These are phyloP conservation scores for Bos javanicus DNA, from an alignment of 2,113 vertebrate genomes.

Conservation along the genomic window DNA sequence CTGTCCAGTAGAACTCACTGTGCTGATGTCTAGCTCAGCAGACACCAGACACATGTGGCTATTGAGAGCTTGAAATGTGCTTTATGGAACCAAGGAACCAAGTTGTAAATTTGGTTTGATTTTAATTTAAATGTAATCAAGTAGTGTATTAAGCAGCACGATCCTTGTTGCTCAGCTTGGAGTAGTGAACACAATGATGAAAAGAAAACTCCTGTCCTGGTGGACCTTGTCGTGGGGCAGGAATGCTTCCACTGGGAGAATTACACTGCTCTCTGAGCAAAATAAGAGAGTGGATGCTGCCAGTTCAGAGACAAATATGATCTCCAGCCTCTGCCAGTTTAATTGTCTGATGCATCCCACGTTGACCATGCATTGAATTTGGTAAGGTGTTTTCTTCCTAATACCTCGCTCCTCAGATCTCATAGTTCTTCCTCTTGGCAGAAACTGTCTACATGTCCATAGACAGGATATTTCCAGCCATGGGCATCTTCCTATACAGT, in stretches of 20 bases:
- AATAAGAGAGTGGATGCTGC: neutral
- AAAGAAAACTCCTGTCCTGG: neutral
- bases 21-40: too few relatives aligned
- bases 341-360: neutral
- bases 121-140: neutral
- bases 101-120: neutral
- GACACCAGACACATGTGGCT: neutral
- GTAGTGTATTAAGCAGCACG: neutral
- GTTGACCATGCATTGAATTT: neutral
- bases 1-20: too few relatives aligned
- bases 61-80: neutral
- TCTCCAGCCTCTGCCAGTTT: neutral
- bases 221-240: neutral
- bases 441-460: neutral
- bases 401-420: neutral
- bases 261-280: neutral
- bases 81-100: neutral
- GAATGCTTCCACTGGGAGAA: neutral
- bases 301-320: neutral
- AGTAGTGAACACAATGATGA: neutral
- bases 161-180: neutral
- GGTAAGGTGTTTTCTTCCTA: neutral
- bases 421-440: neutral
- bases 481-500: too few relatives aligned
- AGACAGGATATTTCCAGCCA: neutral